These are phyloP conservation scores for Rhadinocentrus ornatus DNA, from an alignment of 2,797 vertebrate species.

Conservation along the genomic window DNA sequence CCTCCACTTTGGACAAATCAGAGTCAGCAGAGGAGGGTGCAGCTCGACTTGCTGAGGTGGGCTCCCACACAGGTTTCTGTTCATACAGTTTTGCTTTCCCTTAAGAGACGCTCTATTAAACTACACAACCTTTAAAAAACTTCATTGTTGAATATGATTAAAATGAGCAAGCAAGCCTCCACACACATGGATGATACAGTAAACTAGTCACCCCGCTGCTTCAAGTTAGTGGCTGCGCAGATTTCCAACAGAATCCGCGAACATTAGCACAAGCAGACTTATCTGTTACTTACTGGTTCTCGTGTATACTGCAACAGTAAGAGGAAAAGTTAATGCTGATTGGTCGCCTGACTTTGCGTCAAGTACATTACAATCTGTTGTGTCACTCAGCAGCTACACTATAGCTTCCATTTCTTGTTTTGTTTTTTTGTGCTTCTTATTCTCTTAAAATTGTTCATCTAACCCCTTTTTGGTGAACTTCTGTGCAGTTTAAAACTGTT, in stretches of 20 bases:
- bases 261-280: not conserved
- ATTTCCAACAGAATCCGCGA: too few relatives aligned
- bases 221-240: not conserved
- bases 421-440: not conserved
- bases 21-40: conserved; percentile 88
- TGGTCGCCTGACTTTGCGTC: not conserved
- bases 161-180: not conserved
- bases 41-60: conserved; percentile 85
- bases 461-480: conserved; percentile 11
- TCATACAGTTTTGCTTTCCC: too few relatives aligned
- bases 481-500: conserved; percentile 87
- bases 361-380: not conserved
- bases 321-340: not conserved
- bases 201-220: not conserved
- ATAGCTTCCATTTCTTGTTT: not conserved
- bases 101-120: not conserved
- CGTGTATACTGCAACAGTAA: not conserved
- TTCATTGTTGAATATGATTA: not conserved
- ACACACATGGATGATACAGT: not conserved
- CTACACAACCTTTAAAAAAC: not conserved
- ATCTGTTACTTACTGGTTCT: not conserved
- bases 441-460: not conserved
- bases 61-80: conserved; percentile 41
- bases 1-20: conserved; percentile 84
- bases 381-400: not conserved